phyloP scores from a whole-genome alignment of 2,113 vertebrate genomes.

The Equus przewalskii region DNA sequence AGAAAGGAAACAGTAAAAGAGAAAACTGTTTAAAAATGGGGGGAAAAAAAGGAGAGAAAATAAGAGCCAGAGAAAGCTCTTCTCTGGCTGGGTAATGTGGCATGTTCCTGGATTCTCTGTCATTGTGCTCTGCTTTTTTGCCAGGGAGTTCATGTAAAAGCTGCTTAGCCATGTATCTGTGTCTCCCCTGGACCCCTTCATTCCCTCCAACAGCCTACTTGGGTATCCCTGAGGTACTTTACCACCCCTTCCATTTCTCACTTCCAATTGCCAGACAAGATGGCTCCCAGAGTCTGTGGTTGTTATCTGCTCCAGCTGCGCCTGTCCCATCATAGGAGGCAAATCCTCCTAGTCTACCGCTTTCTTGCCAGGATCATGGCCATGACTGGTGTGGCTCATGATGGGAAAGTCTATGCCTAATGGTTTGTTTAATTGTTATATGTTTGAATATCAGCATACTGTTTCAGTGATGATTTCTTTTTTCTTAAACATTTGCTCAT shows the following conservation, averaged over 20 bases:
- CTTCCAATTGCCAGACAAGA: neutral
- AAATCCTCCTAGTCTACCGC: neutral
- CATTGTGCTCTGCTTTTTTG: neutral
- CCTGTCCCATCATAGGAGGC: neutral
- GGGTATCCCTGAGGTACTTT: neutral
- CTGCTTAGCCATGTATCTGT: neutral
- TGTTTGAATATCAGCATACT: slow-evolving; percentile 61
- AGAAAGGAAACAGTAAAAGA: neutral
- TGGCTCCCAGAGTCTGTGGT: neutral
- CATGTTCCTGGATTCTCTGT: neutral
- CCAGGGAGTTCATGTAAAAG: neutral
- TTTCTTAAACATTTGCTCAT: slow-evolving; percentile 79
- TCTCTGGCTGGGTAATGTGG: neutral
- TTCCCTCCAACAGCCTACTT: neutral
- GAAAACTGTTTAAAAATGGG: neutral
- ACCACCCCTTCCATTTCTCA: neutral
- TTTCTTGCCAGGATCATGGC: neutral
- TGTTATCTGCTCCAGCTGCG: neutral
- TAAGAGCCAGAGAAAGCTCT: neutral
- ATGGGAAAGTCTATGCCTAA: neutral
- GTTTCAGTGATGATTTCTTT: slow-evolving; percentile 53
- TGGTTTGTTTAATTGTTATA: slow-evolving; percentile 53
- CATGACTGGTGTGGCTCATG: neutral
- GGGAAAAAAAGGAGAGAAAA: neutral
- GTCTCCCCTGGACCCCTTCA: neutral